Percentiles rank a stretch among this genome's conserved stretches.
These are phyloP conservation scores for Rotaria sp. DNA, from an alignment of 2,888 invertebrate species.

Conservation along the genomic window DNA sequence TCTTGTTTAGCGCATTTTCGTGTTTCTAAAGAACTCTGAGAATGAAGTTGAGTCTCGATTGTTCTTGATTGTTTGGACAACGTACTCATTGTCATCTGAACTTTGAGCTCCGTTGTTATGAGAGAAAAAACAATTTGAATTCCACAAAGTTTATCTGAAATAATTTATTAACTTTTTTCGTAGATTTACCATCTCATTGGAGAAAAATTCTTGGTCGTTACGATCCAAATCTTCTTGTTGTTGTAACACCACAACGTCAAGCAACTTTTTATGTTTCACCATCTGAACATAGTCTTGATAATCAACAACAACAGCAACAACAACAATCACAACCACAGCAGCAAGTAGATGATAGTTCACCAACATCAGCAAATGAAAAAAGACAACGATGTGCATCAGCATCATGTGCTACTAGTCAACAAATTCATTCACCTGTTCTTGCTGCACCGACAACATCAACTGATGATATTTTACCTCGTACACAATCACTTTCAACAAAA, in stretches of 20 bases:
- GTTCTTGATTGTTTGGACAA: too few relatives aligned
- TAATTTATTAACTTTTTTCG: neutral
- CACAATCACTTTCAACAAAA: neutral
- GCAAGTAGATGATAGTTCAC: neutral
- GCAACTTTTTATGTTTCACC: slow-evolving; percentile 4
- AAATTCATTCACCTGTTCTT: slow-evolving; percentile 17
- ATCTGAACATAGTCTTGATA: slow-evolving; percentile 26
- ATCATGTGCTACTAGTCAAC: neutral
- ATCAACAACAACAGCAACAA: neutral
- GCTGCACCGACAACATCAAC: neutral
- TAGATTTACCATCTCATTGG: neutral
- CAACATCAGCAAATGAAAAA: neutral
- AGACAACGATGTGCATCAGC: neutral
- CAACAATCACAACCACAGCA: neutral
- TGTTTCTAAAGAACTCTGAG: too few relatives aligned
- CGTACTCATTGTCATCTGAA: too few relatives aligned
- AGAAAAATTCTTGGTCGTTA: neutral
- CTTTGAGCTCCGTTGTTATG: too few relatives aligned
- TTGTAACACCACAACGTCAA: neutral
- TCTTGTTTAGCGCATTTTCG: too few relatives aligned
- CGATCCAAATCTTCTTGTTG: neutral
- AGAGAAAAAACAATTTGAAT: too few relatives aligned
- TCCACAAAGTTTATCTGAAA: too few relatives aligned
- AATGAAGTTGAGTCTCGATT: too few relatives aligned
- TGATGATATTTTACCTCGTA: neutral